Percentiles rank a stretch among this genome's conserved stretches.
phyloP scores from a whole-genome alignment of 2,888 invertebrate species.

The Parnassius glacialis region DNA sequence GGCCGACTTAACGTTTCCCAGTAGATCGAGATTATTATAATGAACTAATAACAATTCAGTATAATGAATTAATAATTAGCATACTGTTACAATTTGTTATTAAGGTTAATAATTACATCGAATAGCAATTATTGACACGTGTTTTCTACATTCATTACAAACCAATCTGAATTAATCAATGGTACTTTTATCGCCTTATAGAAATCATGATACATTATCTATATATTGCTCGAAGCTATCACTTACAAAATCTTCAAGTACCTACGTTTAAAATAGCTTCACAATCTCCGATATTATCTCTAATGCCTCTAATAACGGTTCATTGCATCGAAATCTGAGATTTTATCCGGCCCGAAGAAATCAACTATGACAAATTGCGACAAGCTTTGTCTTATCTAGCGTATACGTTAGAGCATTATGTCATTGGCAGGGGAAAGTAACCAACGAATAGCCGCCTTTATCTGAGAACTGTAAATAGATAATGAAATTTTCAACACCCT shows the following conservation, averaged over 20 bases:
- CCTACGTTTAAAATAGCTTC: slow-evolving; percentile 27
- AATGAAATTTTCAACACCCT: neutral
- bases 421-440: slow-evolving; percentile 28
- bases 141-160: neutral
- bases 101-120: too few relatives aligned
- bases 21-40: too few relatives aligned
- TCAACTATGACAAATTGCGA: slow-evolving; percentile 51
- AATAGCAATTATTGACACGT: neutral
- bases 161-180: slow-evolving; percentile 2
- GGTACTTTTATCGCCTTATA: slow-evolving; percentile 6
- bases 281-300: slow-evolving; percentile 28
- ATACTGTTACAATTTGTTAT: too few relatives aligned
- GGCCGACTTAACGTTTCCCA: too few relatives aligned
- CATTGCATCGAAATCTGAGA: slow-evolving; percentile 34
- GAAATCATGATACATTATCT: slow-evolving; percentile 3
- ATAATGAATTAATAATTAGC: too few relatives aligned
- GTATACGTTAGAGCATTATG: slow-evolving; percentile 23
- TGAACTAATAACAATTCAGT: too few relatives aligned
- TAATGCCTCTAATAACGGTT: slow-evolving; percentile 27
- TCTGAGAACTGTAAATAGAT: neutral
- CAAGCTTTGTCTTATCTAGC: slow-evolving; percentile 38
- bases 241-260: slow-evolving; percentile 17
- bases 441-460: slow-evolving; percentile 11
- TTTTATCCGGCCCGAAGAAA: slow-evolving; percentile 41
- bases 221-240: slow-evolving; percentile 11